Percentiles rank a stretch among this genome's conserved stretches.
Conservation (phyloP, 1,140 invertebrate species). For the Brachionus manjavacas region DNA sequence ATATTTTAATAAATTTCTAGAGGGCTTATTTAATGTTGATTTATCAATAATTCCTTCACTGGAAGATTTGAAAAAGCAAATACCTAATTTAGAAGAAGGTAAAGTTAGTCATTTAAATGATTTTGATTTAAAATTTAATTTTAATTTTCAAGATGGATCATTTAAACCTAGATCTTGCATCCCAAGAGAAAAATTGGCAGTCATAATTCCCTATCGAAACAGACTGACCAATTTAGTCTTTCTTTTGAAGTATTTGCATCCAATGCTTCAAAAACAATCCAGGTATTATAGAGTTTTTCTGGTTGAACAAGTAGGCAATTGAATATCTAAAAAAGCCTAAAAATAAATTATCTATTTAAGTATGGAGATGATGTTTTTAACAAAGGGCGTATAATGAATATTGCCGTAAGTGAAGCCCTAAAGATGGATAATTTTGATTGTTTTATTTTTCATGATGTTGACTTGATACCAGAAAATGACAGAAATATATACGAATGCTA, state of each 20-base stretch:
- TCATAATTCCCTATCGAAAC: conserved; percentile 55
- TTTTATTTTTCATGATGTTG: conserved; percentile 56
- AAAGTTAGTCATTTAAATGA: background rate
- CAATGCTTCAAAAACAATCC: conserved; percentile 51
- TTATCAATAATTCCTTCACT: background rate
- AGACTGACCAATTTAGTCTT: conserved; percentile 56
- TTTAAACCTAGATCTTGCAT: conserved; percentile 70
- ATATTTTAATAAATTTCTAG: background rate
- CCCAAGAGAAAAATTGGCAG: conserved; percentile 63
- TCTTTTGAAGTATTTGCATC: conserved; percentile 51
- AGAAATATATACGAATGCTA: conserved; percentile 52
- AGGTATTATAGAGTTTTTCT: conserved; percentile 53
- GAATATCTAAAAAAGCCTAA: background rate
- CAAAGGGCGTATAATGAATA: conserved; percentile 82
- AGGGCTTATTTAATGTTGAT: conserved; percentile 12
- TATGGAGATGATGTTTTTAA: conserved; percentile 65
- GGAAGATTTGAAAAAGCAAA: background rate
- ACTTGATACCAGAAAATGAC: conserved; percentile 52
- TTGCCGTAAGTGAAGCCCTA: conserved; percentile 58
- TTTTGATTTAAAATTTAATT: background rate
- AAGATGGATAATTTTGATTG: conserved; percentile 45
- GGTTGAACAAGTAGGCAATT: conserved; percentile 50
- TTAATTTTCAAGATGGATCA: conserved; percentile 63
- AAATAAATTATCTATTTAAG: background rate
- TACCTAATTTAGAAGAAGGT: conserved; percentile 6